Conservation (phyloP, 2,113 vertebrate genomes). For the Saccopteryx bilineata region DNA sequence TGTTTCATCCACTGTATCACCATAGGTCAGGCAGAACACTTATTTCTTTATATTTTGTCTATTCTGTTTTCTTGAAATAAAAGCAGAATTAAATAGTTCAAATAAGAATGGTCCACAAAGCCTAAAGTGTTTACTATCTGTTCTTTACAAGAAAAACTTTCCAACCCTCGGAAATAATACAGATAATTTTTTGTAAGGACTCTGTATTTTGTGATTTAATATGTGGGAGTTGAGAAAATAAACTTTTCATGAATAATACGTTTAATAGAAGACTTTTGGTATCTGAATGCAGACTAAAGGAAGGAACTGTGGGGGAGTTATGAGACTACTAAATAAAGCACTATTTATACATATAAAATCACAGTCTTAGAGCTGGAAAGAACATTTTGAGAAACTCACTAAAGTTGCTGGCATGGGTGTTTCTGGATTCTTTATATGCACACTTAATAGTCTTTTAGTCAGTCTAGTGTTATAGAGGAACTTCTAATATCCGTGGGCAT, state of each 20-base stretch:
- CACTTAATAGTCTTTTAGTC: background rate
- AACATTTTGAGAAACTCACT: constrained; percentile 50
- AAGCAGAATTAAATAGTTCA: background rate
- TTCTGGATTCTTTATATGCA: constrained; percentile 15
- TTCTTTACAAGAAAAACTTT: constrained; percentile 1
- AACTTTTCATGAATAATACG: constrained; percentile 33
- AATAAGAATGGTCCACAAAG: background rate
- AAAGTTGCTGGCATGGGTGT: background rate
- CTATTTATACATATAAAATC: constrained; percentile 53
- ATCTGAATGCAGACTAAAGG: background rate
- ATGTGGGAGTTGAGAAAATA: background rate
- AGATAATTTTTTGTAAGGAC: background rate
- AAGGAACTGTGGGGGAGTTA: background rate
- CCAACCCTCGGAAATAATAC: background rate
- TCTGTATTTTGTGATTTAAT: constrained; percentile 56
- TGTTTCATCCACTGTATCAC: too few species aligned
- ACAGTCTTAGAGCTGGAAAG: background rate
- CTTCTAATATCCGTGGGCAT: background rate
- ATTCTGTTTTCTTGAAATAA: constrained; percentile 38
- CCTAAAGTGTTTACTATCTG: constrained; percentile 13
- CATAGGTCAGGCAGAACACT: background rate
- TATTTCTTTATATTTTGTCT: background rate
- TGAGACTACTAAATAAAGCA: constrained; percentile 29
- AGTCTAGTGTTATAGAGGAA: background rate
- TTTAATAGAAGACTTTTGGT: constrained; percentile 34